Percentiles rank a stretch among this genome's conserved stretches.
Evolutionary conservation across 1,140 invertebrate genomes (phyloP).

Genomic region (Rhopalosiphum padi): DNA sequence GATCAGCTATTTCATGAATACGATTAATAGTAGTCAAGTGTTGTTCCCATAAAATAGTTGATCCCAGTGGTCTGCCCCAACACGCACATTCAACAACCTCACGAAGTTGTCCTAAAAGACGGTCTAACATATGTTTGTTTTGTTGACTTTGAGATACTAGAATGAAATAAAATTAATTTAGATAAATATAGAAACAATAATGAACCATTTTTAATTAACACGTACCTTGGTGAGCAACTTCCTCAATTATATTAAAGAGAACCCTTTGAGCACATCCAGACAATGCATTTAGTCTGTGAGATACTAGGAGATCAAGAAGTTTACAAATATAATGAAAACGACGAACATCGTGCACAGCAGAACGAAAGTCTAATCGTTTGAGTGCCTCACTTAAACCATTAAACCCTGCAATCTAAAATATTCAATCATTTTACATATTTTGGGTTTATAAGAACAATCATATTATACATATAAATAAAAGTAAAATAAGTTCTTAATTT

Average conservation of each 20-base stretch:
- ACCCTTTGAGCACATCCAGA: conserved; percentile 94
- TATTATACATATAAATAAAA: background rate
- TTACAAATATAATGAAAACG: conserved; percentile 97
- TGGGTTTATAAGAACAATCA: background rate
- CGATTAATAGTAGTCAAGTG: conserved; percentile 83
- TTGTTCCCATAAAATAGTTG: conserved; percentile 86
- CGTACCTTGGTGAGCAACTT: conserved; percentile 88
- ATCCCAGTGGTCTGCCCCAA: conserved; percentile 88
- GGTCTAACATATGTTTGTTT: conserved; percentile 82
- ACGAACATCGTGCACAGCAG: conserved; percentile 90
- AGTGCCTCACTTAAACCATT: conserved; percentile 95
- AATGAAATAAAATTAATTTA: conserved; percentile 59
- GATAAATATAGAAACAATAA: background rate
- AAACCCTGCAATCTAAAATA: conserved; percentile 85
- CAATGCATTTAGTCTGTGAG: conserved; percentile 81
- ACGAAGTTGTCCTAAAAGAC: conserved; percentile 77
- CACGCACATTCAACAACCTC: conserved; percentile 75
- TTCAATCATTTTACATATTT: conserved; percentile 13
- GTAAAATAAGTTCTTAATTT: background rate
- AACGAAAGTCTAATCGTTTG: conserved; percentile 90
- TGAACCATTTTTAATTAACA: conserved; percentile 13
- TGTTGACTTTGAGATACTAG: conserved; percentile 85
- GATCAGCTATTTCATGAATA: conserved; percentile 81
- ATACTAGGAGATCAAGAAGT: conserved; percentile 85
- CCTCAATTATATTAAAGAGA: conserved; percentile 91